Base-by-base conservation (phyloP, 2,888 invertebrate genomes). In the Brenthis hecate region DNA sequence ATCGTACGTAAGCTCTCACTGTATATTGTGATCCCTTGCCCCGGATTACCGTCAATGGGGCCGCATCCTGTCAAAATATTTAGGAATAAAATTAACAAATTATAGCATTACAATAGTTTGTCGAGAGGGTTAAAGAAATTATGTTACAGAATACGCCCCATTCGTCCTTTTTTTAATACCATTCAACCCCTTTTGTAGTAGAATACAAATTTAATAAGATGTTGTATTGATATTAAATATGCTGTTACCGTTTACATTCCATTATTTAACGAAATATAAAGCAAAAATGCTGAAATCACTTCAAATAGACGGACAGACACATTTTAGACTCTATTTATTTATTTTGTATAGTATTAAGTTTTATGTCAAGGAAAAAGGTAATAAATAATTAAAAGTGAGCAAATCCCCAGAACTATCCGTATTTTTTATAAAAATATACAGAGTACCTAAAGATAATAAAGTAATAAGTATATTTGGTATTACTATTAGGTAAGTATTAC, bases 61-160 rank as follows among this genome's bases (percentile, higher is more conserved):
- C 66, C 14, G 16, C 50, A 50, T 53, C 51, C 65, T 75, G 75
- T 74, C 75, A 74, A 54, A 75, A 75, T 73, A 75, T 75, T 75
- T 72, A 71, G 53, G 68, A 72, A 69, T 70, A 67, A 71, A 74
- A 68, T 72, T 72, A 67, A 68, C 70, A 67, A 72, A 66, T 72
- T 61, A 58, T 56, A 60, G 53, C 48, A 66, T 53, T 47, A 63
- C 63, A 62, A 57, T 63, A 43, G 50, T 36, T 23, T 8, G 23
- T 47, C n/a, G 23, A 8, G 13, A 48, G 6, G 58, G 58, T 48
- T 28, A 23, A 48, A n/a, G 57, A 14, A 58, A 48, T 58, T 47
- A 47, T 47, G 6, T 8, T 13, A 28, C 28, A 23, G 58, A 19
- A 19, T 23, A 23, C 58, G 58, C 58, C 58, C 48, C 48, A 14